phyloP scores from a whole-genome alignment of 2,113 vertebrate genomes.

The Heliornis fulica region DNA sequence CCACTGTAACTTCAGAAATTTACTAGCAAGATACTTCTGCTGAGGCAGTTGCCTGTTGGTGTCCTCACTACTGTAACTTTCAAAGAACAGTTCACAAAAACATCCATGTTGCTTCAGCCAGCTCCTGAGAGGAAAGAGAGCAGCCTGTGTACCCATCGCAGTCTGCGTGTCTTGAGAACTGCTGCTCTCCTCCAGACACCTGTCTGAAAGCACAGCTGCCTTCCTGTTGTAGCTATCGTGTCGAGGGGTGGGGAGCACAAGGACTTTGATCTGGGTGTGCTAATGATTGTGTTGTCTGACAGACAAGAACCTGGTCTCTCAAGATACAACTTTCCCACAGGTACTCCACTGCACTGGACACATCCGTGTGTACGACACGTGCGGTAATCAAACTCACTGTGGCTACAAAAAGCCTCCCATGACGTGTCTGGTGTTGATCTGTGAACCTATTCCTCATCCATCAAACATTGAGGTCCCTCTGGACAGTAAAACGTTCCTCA shows the following conservation, averaged over 20 bases:
- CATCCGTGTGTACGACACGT: conserved; percentile 81
- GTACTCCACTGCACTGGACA: conserved; percentile 95
- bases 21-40: not conserved
- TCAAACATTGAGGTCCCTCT: conserved; percentile 96
- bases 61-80: not conserved
- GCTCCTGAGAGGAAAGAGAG: not conserved
- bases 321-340: conserved; percentile 51
- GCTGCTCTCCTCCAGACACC: not conserved
- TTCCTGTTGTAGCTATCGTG: not conserved
- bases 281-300: not conserved
- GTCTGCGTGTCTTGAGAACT: not conserved
- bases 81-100: not conserved
- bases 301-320: not conserved
- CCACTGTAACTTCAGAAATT: not conserved
- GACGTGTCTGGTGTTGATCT: conserved; percentile 93
- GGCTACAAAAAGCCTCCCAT: conserved; percentile 85
- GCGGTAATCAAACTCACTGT: conserved; percentile 72
- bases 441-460: conserved; percentile 96
- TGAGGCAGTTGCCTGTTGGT: not conserved
- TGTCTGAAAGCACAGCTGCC: not conserved
- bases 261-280: not conserved
- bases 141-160: not conserved
- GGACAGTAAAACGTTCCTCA: conserved; percentile 98
- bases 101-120: not conserved
- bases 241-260: not conserved